Evolutionary conservation across 2,888 invertebrate species (phyloP).

Genomic region (Autographa gamma): DNA sequence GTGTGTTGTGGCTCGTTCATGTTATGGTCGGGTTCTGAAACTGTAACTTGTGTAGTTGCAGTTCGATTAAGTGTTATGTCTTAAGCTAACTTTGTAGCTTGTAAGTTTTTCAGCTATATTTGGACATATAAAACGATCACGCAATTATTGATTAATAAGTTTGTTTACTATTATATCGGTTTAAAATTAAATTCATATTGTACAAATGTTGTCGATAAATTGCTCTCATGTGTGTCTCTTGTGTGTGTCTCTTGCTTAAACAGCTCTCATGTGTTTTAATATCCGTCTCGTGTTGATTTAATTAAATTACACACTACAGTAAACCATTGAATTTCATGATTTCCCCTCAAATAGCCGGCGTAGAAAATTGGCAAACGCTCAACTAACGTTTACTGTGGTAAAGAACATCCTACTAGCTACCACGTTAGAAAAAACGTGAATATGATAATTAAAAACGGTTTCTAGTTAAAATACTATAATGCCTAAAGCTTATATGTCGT

Average conservation of each 20-base stretch:
- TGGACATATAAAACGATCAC: background rate
- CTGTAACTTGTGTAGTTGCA: background rate
- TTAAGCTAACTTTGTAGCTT: background rate
- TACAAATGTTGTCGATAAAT: constrained; percentile 26
- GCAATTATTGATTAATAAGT: background rate
- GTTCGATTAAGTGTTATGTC: background rate
- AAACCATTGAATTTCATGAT: constrained; percentile 30
- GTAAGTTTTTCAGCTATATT: background rate
- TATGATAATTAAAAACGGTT: constrained; percentile 31
- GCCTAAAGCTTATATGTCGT: constrained; percentile 23
- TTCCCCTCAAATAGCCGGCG: constrained; percentile 12
- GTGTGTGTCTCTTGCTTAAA: too few species aligned
- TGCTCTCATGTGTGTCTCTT: too few species aligned
- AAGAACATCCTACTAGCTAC: constrained; percentile 28
- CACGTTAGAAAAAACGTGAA: constrained; percentile 32
- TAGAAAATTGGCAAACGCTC: constrained; percentile 50
- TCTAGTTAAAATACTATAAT: constrained; percentile 41
- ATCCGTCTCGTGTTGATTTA: constrained; percentile 14
- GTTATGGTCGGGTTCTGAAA: background rate
- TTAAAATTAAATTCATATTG: background rate
- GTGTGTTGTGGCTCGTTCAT: background rate
- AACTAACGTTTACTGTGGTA: constrained; percentile 43
- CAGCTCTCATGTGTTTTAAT: constrained; percentile 19
- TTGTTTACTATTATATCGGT: background rate
- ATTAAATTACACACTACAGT: constrained; percentile 26